Evolutionary conservation across 2,888 invertebrate species (phyloP).

Genomic region (Melanchra persicariae): DNA sequence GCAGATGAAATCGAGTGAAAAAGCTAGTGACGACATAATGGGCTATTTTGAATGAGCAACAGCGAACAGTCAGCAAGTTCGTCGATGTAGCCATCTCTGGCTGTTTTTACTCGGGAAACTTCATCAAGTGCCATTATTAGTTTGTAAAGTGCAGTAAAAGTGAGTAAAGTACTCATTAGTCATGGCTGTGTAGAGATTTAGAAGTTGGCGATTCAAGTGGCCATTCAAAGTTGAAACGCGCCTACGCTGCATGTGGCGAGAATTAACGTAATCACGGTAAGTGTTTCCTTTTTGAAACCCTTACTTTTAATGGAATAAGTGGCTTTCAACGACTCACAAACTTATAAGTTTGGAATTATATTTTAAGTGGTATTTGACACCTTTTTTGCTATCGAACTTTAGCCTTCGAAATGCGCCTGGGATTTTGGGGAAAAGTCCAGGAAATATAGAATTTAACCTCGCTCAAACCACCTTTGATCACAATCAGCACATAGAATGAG

Average conservation of each 20-base stretch:
- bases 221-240: slow-evolving; percentile 63
- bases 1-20: slow-evolving; percentile 46
- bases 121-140: slow-evolving; percentile 82
- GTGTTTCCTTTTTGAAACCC: slow-evolving; percentile 24
- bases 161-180: slow-evolving; percentile 78
- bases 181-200: slow-evolving; percentile 70
- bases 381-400: too few species aligned
- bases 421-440: too few species aligned
- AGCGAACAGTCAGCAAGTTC: slow-evolving; percentile 45
- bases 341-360: background rate
- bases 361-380: background rate
- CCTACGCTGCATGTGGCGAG: slow-evolving; percentile 46
- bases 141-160: slow-evolving; percentile 82
- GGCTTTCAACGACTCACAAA: background rate
- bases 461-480: too few species aligned
- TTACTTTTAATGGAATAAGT: slow-evolving; percentile 8
- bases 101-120: slow-evolving; percentile 76
- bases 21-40: slow-evolving; percentile 64
- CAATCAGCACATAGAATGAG: too few species aligned
- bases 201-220: slow-evolving; percentile 60
- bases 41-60: slow-evolving; percentile 67
- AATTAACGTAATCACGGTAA: slow-evolving; percentile 53
- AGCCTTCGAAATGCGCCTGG: too few species aligned
- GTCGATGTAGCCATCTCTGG: slow-evolving; percentile 60
- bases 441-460: too few species aligned